A percentile compares a stretch with the other conserved stretches of the same genome.
phyloP scores from a whole-genome alignment of 2,797 vertebrate species.

The Atherinosoma microstoma region DNA sequence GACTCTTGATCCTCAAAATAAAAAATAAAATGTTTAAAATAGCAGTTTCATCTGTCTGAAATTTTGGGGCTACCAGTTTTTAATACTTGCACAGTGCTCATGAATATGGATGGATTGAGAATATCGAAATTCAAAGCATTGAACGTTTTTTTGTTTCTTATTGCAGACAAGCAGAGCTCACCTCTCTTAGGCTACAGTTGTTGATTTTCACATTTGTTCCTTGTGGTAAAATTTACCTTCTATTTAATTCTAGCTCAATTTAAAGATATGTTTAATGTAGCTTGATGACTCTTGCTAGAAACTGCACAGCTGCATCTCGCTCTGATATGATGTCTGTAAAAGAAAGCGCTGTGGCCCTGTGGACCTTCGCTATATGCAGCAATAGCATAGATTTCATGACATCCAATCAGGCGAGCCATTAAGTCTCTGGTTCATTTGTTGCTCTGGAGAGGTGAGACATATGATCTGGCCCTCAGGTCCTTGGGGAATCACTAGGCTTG shows the following conservation, averaged over 20 bases:
- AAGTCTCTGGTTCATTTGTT: slow-evolving; percentile 69
- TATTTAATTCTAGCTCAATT: slow-evolving; percentile 29
- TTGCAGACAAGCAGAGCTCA: slow-evolving; percentile 26
- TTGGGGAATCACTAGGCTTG: slow-evolving; percentile 39
- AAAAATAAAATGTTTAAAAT: slow-evolving; percentile 31
- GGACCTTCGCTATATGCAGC: slow-evolving; percentile 22
- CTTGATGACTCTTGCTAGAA: slow-evolving; percentile 33
- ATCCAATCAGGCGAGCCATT: slow-evolving; percentile 49
- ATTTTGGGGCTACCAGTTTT: slow-evolving; percentile 40
- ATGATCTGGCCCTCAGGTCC: slow-evolving; percentile 56
- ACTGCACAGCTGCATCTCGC: slow-evolving; percentile 20
- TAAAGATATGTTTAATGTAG: slow-evolving; percentile 4
- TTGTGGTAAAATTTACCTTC: slow-evolving; percentile 13
- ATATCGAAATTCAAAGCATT: slow-evolving; percentile 20
- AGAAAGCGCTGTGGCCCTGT: slow-evolving; percentile 28
- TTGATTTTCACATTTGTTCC: slow-evolving; percentile 42
- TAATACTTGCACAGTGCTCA: slow-evolving; percentile 47
- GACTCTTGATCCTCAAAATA: slow-evolving; percentile 50
- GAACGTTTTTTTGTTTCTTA: slow-evolving; percentile 27
- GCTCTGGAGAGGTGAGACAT: slow-evolving; percentile 68
- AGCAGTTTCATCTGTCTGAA: slow-evolving; percentile 43
- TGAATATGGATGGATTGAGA: slow-evolving; percentile 49
- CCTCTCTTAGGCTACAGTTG: slow-evolving; percentile 17
- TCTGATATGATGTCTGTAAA: slow-evolving; percentile 22
- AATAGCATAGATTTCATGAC: slow-evolving; percentile 40